Base-by-base conservation (phyloP, 2,113 vertebrate genomes). In the Megatriorchis doriae region DNA sequence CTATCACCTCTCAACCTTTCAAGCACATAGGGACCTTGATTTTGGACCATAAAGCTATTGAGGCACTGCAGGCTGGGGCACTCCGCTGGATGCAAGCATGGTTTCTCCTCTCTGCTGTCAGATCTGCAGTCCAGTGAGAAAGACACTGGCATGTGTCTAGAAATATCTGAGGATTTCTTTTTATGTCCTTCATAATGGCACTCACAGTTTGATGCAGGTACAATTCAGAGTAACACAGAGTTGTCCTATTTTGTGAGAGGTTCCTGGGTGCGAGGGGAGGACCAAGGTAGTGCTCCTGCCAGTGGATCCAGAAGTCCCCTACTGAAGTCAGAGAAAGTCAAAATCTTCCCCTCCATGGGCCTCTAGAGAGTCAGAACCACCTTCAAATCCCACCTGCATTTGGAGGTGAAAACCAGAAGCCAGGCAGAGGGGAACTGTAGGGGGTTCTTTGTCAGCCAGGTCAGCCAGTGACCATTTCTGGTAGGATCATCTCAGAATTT, bases 281-380 rank as follows among this genome's bases (percentile, higher is more conserved):
- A 84, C 23, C 2, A 1, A 61, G 40, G 36, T 52, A 7, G 0
- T 67, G 14, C 16, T 84, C 16, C 61, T 16, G 1, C 7, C 20
- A n/a, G 6, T 29, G 17, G 21, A 72, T 25, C 38, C 32, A 62
- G 13, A 42, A 45, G 15, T 9, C 4, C 12, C 31, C 4, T 15
- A 21, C 10, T 42, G 15, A 79, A 74, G 16, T 16, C 22, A 79
- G 48, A 63, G 12, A 50, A 91, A 82, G 19, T 2, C 36, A 82
- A 63, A 79, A 71, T 48, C 21, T 65, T 79, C 31, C 13, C 34
- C 4, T 34, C 5, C 3, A 0, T 10, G 53, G 6, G 4, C 34
- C 42, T 75, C 38, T 36, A 27, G 34, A 86, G 36, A 45, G 26
- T 48, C 43, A 86, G 10, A n/a, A 77, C 29, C 2, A 3, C 59